Percentiles rank a stretch among this genome's conserved stretches.
phyloP scores from a whole-genome alignment of 1,140 invertebrate species.

The Eurosta solidaginis region DNA sequence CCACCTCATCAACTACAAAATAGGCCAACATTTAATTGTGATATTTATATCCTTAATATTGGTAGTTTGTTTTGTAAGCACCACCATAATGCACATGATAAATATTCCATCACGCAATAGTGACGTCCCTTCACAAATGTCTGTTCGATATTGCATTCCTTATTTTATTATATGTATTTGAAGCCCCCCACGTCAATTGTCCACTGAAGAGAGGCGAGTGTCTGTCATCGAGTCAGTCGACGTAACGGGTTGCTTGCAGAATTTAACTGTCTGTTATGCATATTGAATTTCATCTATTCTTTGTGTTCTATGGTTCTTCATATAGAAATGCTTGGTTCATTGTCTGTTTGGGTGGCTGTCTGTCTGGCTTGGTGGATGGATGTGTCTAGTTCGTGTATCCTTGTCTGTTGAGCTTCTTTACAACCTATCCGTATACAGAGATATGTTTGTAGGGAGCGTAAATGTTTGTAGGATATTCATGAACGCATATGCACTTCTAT shows the following conservation, averaged over 20 bases:
- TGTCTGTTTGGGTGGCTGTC: neutral
- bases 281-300: neutral
- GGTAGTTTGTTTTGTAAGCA: too few relatives aligned
- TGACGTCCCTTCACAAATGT: neutral
- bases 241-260: neutral
- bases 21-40: too few relatives aligned
- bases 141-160: neutral
- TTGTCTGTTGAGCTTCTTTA: neutral
- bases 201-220: neutral
- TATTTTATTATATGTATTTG: neutral
- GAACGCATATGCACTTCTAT: neutral
- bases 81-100: neutral
- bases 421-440: neutral
- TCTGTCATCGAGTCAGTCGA: neutral
- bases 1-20: too few relatives aligned
- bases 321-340: neutral
- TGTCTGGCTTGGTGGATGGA: neutral
- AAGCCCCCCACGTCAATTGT: neutral
- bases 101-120: neutral
- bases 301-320: neutral
- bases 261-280: slow-evolving; percentile 2
- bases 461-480: neutral
- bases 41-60: too few relatives aligned
- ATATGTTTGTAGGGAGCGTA: neutral
- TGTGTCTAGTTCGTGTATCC: neutral